Evolutionary conservation across 2,113 vertebrate genomes (phyloP).

Genomic region (Rattus rattus): DNA sequence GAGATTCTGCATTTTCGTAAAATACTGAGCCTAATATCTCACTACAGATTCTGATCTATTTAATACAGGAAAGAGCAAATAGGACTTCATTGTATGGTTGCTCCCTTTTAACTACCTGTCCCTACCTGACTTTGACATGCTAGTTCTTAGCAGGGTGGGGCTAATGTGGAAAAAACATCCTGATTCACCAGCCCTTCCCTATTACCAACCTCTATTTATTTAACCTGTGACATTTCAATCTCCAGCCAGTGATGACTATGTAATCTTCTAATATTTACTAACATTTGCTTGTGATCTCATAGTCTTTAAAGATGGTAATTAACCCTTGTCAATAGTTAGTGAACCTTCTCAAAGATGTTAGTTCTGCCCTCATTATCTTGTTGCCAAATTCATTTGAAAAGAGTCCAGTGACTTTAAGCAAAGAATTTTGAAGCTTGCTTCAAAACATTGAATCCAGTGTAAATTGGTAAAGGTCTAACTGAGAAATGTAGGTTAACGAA

Average conservation of each 20-base stretch:
- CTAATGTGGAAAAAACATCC: background rate
- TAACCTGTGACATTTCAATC: background rate
- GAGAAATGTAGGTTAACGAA: background rate
- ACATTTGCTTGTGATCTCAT: background rate
- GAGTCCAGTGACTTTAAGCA: constrained; percentile 18
- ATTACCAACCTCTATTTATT: background rate
- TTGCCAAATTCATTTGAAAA: constrained; percentile 42
- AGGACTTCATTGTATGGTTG: background rate
- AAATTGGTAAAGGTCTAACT: background rate
- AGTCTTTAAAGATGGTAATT: background rate
- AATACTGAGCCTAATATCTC: background rate
- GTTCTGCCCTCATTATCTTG: background rate
- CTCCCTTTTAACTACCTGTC: background rate
- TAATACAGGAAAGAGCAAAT: background rate
- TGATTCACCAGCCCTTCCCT: background rate
- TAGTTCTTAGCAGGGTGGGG: background rate
- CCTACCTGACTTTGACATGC: background rate
- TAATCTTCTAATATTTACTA: background rate
- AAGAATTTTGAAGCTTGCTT: constrained; percentile 8
- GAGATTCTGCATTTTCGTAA: background rate
- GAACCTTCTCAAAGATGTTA: background rate
- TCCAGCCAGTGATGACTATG: background rate
- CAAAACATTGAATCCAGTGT: background rate
- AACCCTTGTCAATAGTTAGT: background rate
- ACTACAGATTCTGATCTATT: constrained; percentile 29